These are phyloP conservation scores for Melanargia galathea DNA, from an alignment of 2,888 invertebrate genomes.

Conservation along the genomic window DNA sequence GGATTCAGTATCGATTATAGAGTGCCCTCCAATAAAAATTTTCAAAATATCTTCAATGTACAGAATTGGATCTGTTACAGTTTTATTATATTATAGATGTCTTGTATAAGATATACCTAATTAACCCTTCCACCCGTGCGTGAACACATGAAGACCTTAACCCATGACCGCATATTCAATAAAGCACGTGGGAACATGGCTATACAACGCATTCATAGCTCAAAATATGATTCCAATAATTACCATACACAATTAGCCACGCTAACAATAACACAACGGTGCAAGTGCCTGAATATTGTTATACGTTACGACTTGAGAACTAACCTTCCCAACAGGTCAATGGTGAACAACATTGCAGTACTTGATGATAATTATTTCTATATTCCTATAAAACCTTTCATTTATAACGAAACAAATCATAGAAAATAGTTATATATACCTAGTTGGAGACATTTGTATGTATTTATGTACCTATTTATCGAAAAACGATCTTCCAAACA, in stretches of 20 bases:
- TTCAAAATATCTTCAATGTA: no score
- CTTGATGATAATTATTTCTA: no score
- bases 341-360: background rate
- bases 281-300: conserved; percentile 19
- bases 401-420: no score
- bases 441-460: no score
- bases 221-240: conserved; percentile 18
- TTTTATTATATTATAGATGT: no score
- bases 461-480: no score
- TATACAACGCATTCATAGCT: conserved; percentile 23
- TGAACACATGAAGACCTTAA: conserved; percentile 34
- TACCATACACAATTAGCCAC: conserved; percentile 25
- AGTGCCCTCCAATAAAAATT: no score
- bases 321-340: conserved; percentile 2
- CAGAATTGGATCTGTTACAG: no score
- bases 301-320: background rate
- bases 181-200: conserved; percentile 41
- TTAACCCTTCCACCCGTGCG: conserved; percentile 31
- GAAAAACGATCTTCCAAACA: no score
- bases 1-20: no score
- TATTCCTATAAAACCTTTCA: no score
- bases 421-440: no score
- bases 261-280: conserved; percentile 13
- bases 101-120: conserved; percentile 11
- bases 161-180: conserved; percentile 34